Conservation (phyloP, 2,888 invertebrate genomes). For the Morpho achilles region DNA sequence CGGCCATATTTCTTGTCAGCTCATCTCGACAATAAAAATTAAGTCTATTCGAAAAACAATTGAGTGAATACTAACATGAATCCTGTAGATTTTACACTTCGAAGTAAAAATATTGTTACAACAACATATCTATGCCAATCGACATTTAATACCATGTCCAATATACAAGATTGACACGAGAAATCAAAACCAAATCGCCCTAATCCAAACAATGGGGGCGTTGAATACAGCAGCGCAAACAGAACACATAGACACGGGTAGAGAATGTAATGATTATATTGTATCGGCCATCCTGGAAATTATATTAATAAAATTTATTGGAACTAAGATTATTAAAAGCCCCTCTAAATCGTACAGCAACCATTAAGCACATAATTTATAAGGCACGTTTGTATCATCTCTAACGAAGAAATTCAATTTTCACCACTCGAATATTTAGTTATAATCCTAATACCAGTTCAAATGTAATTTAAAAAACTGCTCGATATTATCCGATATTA, state of each 20-base stretch:
- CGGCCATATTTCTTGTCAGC: too few species aligned
- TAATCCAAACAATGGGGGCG: constrained; percentile 55
- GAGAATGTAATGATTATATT: constrained; percentile 49
- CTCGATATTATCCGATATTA: too few species aligned
- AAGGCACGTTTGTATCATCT: too few species aligned
- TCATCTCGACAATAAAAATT: too few species aligned
- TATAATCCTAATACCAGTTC: too few species aligned
- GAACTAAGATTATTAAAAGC: too few species aligned
- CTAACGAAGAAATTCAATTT: too few species aligned
- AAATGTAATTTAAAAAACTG: too few species aligned
- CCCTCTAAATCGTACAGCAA: too few species aligned
- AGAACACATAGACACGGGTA: constrained; percentile 50
- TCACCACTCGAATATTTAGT: too few species aligned
- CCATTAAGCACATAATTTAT: too few species aligned
- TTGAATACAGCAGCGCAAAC: constrained; percentile 52
- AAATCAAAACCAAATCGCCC: constrained; percentile 62
- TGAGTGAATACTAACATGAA: constrained; percentile 52
- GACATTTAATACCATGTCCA: constrained; percentile 54
- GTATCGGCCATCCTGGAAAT: constrained; percentile 56
- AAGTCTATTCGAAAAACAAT: not conserved
- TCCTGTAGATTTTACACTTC: constrained; percentile 55
- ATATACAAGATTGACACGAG: constrained; percentile 57
- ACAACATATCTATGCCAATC: constrained; percentile 48
- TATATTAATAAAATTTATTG: not conserved
- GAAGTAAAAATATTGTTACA: constrained; percentile 48